Percentiles rank a stretch among this genome's conserved stretches.
Evolutionary conservation across 30 jellyfish, hydroid and myxozoan genomes (phyloP).

Genomic region (Sanderia malayensis): DNA sequence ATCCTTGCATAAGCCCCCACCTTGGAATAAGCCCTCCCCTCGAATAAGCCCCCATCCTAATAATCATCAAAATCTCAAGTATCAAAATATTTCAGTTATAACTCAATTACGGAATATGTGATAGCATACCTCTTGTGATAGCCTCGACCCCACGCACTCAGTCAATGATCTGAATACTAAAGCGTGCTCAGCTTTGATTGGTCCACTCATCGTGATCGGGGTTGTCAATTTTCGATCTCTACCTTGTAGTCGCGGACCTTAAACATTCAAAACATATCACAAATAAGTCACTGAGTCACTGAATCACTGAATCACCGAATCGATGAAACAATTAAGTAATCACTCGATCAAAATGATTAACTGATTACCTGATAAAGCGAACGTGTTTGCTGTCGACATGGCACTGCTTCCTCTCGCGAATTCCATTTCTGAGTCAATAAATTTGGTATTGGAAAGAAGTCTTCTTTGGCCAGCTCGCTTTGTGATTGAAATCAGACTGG

Average conservation of each 20-base stretch:
- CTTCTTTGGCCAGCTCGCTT: constrained; percentile 53
- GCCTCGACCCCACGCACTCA: constrained; percentile 70
- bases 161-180: constrained; percentile 47
- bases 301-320: too few relatives aligned
- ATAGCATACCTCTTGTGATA: constrained; percentile 80
- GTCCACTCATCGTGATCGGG: constrained; percentile 48
- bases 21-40: too few relatives aligned
- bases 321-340: too few relatives aligned
- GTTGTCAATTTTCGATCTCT: constrained; percentile 53
- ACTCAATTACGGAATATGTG: too few relatives aligned
- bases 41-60: too few relatives aligned
- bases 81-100: too few relatives aligned
- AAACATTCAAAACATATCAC: too few relatives aligned
- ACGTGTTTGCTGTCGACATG: constrained; percentile 53
- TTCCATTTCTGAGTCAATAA: constrained; percentile 42
- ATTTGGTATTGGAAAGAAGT: constrained; percentile 16
- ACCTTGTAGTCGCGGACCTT: constrained; percentile 35
- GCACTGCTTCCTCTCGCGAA: constrained; percentile 51
- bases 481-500: constrained; percentile 50
- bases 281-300: too few relatives aligned
- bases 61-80: too few relatives aligned
- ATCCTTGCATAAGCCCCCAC: too few relatives aligned
- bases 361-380: constrained; percentile 44
- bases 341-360: too few relatives aligned
- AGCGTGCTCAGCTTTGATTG: constrained; percentile 46